Evolutionary conservation across 2,797 vertebrate species (phyloP).

Genomic region (Eospalax fontanierii): DNA sequence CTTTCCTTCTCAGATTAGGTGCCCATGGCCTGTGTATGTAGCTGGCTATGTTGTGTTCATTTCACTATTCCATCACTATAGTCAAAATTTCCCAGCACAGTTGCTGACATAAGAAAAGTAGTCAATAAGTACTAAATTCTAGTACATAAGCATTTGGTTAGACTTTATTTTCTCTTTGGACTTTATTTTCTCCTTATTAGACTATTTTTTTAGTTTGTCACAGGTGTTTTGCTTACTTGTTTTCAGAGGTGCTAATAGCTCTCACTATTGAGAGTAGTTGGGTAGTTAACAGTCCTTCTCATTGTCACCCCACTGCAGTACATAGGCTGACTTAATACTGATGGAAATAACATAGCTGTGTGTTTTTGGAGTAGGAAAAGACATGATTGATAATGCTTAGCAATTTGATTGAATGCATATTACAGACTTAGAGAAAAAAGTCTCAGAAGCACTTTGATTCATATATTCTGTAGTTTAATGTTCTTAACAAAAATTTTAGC

Average conservation of each 20-base stretch:
- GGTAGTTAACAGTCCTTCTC: slow-evolving; percentile 8
- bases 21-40: neutral
- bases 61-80: neutral
- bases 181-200: slow-evolving; percentile 10
- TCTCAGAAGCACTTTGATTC: slow-evolving; percentile 22
- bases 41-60: neutral
- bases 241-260: slow-evolving; percentile 25
- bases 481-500: slow-evolving; percentile 10
- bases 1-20: neutral
- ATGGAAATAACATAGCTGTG: neutral
- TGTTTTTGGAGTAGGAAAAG: neutral
- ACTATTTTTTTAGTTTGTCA: slow-evolving; percentile 13
- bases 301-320: slow-evolving; percentile 18
- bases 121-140: slow-evolving; percentile 47
- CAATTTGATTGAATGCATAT: slow-evolving; percentile 6
- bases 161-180: slow-evolving; percentile 8
- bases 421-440: slow-evolving; percentile 27
- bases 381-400: slow-evolving; percentile 43
- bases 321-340: slow-evolving; percentile 53
- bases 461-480: neutral
- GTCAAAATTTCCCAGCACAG: neutral
- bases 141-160: slow-evolving; percentile 9
- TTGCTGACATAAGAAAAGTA: slow-evolving; percentile 25
- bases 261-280: neutral
- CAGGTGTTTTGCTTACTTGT: slow-evolving; percentile 25